Base-by-base conservation (phyloP, 92 coral and sea anemone species). In the Palythoa grandis region DNA sequence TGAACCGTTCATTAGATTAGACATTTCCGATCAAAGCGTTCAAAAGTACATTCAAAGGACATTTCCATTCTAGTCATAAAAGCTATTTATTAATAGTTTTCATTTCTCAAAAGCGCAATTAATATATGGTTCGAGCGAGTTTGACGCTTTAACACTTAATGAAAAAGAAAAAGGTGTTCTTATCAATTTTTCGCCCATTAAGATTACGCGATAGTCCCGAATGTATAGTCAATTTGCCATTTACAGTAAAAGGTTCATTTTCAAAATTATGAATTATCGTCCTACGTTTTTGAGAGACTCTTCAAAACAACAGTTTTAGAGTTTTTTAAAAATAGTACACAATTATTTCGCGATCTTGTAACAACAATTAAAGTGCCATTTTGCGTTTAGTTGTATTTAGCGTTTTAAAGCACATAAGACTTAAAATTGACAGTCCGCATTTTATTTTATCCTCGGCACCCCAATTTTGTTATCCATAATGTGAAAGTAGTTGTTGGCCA, bases 131-230 rank as follows among this genome's bases (percentile, higher is more conserved):
- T 15, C 61, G 39, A 61, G 58, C 57, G 11, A 25, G 43, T 39
- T 79, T 67, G 58, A 80, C 61, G 74, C 84, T 63, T 65, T 61
- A 58, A 78, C 72, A 60, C 72, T 61, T 38, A 57, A 8, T 37
- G 39, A 7, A 17, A 60, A 19, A 11, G 39, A 58, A 68, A 29
- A 17, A 78, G 56, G 58, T 25, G 7, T 35, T 60, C 72, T 78
- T 78, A 78, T 78, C 83, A 61, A n/a, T 61, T 47, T 78, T 39
- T 37, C 71, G 60, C 35, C 82, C 83, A 78, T 78, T 60, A 60
- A 78, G 83, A 78, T 78, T 40, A 13, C 11, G 19, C n/a, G 72
- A 78, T 78, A 57, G 11, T 48, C 58, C 69, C 52, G 23, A 57
- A 61, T 40, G 83, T 78, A 38, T 78, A 40, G 53, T 60, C 67